These are phyloP conservation scores for Rutilus rutilus DNA, from an alignment of 2,113 vertebrate species.

Conservation along the genomic window DNA sequence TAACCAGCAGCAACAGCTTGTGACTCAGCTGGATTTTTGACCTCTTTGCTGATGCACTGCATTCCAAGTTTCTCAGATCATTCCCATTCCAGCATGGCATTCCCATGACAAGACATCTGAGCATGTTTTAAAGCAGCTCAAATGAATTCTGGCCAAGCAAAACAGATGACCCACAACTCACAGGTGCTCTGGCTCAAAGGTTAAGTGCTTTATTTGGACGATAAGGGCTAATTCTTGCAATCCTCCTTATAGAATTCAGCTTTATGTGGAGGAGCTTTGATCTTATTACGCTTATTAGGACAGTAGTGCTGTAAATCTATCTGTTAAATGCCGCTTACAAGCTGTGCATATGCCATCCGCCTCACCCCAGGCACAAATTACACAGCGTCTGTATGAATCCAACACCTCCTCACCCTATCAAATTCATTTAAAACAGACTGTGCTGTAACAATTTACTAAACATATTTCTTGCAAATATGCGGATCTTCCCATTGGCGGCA, in stretches of 20 bases:
- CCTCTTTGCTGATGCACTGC: constrained; percentile 58
- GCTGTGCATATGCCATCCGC: constrained; percentile 20
- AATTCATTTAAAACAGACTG: constrained; percentile 46
- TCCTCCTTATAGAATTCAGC: background rate
- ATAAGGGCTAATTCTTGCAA: constrained; percentile 1
- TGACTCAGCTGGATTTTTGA: constrained; percentile 72
- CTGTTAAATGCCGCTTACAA: constrained; percentile 42
- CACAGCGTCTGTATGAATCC: constrained; percentile 40
- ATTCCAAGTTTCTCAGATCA: constrained; percentile 44
- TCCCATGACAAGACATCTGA: background rate
- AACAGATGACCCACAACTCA: background rate
- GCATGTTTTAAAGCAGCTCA: constrained; percentile 1
- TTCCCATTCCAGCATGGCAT: constrained; percentile 17
- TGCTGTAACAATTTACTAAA: constrained; percentile 52
- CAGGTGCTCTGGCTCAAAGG: background rate
- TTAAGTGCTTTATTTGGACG: constrained; percentile 21
- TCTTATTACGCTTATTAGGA: constrained; percentile 28
- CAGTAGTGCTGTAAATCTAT: constrained; percentile 35
- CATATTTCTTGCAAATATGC: constrained; percentile 36
- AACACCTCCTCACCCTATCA: constrained; percentile 52
- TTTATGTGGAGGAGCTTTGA: constrained; percentile 20
- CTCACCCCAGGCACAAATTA: constrained; percentile 48
- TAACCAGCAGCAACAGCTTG: constrained; percentile 73
- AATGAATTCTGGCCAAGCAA: constrained; percentile 5
- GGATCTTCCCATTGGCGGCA: constrained; percentile 39